phyloP scores from a whole-genome alignment of 2,797 vertebrate genomes.

The Threskiornis aethiopicus region DNA sequence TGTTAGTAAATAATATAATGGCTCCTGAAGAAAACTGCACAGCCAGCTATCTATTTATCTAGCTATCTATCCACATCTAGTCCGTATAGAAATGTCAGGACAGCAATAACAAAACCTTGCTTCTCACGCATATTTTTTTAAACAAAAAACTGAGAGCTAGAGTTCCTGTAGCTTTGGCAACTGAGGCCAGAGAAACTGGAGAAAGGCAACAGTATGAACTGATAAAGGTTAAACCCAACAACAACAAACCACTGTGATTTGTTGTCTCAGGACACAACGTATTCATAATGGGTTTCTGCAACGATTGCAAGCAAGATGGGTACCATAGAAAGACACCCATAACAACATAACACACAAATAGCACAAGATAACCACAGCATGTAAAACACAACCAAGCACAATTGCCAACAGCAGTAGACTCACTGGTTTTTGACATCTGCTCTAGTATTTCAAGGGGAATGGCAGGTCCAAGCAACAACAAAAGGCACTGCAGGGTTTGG shows the following conservation, averaged over 20 bases:
- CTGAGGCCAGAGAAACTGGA: neutral
- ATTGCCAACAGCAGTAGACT: neutral
- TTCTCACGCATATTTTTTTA: neutral
- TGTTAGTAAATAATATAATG: neutral
- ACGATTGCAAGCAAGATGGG: neutral
- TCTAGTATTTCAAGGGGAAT: neutral
- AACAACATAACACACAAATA: neutral
- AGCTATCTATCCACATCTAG: neutral
- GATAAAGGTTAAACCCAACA: neutral
- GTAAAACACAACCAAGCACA: neutral
- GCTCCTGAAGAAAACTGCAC: neutral
- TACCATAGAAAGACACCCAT: rapidly evolving
- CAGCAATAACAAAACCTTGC: neutral
- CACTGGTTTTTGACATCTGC: neutral
- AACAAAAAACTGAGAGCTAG: neutral
- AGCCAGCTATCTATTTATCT: neutral
- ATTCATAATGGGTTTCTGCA: neutral
- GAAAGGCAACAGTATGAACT: neutral
- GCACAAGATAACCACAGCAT: neutral
- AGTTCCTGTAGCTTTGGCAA: neutral
- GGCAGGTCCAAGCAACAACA: neutral
- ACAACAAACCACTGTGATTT: neutral
- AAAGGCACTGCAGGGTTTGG: neutral
- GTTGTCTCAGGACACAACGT: neutral
- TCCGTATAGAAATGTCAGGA: neutral